A percentile compares a stretch with the other conserved stretches of the same genome.
These are phyloP conservation scores for Narcine bancroftii DNA, from an alignment of 2,113 vertebrate genomes.

Conservation along the genomic window DNA sequence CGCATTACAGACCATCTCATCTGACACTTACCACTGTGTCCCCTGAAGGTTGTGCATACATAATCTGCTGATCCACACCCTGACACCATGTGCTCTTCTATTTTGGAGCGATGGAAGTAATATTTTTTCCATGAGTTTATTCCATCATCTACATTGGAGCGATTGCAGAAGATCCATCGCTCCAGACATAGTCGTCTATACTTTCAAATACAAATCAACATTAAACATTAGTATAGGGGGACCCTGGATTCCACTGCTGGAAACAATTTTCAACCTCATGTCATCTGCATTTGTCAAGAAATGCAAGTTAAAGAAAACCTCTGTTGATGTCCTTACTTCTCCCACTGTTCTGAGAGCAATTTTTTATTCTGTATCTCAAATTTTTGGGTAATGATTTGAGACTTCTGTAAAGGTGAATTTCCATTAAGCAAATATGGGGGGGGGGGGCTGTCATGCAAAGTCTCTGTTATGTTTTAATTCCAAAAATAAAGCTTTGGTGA, in stretches of 20 bases:
- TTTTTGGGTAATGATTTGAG: too few relatives aligned
- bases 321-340: too few relatives aligned
- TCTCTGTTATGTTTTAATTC: neutral
- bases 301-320: too few relatives aligned
- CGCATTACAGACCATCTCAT: too few relatives aligned
- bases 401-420: too few relatives aligned
- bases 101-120: constrained; percentile 55
- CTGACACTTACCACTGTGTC: constrained; percentile 54
- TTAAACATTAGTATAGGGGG: neutral
- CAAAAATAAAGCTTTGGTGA: neutral
- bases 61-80: constrained; percentile 59
- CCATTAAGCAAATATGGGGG: too few relatives aligned
- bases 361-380: too few relatives aligned
- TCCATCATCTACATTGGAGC: constrained; percentile 45
- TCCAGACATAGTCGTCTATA: constrained; percentile 62
- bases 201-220: neutral
- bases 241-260: too few relatives aligned
- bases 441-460: neutral
- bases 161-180: constrained; percentile 63
- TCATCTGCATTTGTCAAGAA: too few relatives aligned
- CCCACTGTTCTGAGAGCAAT: too few relatives aligned
- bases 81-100: constrained; percentile 59
- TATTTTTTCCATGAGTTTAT: constrained; percentile 62
- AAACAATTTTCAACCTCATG: too few relatives aligned
- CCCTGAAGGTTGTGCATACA: constrained; percentile 60